A percentile compares a stretch with the other conserved stretches of the same genome.
These are phyloP conservation scores for Champsocephalus gunnari DNA, from an alignment of 2,797 vertebrate species.

Conservation along the genomic window DNA sequence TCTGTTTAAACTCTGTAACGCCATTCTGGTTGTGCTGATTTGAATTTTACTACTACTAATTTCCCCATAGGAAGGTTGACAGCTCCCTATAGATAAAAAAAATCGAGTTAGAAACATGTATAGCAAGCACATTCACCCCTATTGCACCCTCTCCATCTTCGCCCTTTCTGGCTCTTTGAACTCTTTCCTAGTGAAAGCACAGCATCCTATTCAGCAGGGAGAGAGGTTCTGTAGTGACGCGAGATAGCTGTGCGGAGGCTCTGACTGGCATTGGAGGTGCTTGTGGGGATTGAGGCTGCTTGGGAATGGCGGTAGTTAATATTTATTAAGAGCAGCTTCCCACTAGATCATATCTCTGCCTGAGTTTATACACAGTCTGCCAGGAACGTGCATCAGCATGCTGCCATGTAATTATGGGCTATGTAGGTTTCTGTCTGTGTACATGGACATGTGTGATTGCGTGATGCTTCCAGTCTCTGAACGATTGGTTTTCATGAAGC, in stretches of 20 bases:
- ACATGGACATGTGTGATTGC: constrained; percentile 38
- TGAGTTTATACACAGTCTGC: constrained; percentile 81
- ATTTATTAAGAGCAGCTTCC: constrained; percentile 86
- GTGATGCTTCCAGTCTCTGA: constrained; percentile 46
- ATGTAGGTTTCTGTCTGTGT: constrained; percentile 51
- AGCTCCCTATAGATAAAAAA: constrained; percentile 73
- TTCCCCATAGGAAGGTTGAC: constrained; percentile 67
- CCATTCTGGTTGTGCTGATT: constrained; percentile 73
- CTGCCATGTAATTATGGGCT: constrained; percentile 78
- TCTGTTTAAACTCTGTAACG: constrained; percentile 68
- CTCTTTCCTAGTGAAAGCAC: constrained; percentile 75
- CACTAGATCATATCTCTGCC: constrained; percentile 83
- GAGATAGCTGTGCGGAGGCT: constrained; percentile 74
- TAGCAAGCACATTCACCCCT: constrained; percentile 70
- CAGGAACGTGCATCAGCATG: constrained; percentile 76
- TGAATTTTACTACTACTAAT: constrained; percentile 76
- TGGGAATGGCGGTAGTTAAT: constrained; percentile 86
- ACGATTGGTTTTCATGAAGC: constrained; percentile 39
- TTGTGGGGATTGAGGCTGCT: constrained; percentile 83
- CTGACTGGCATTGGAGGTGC: constrained; percentile 76
- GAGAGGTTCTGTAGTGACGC: constrained; percentile 72
- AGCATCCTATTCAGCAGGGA: constrained; percentile 80
- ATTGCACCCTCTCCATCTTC: constrained; percentile 38
- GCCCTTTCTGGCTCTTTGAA: constrained; percentile 80
- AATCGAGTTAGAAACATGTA: constrained; percentile 72